These are phyloP conservation scores for Diaphora mendica DNA, from an alignment of 2,888 invertebrate species.

Conservation along the genomic window DNA sequence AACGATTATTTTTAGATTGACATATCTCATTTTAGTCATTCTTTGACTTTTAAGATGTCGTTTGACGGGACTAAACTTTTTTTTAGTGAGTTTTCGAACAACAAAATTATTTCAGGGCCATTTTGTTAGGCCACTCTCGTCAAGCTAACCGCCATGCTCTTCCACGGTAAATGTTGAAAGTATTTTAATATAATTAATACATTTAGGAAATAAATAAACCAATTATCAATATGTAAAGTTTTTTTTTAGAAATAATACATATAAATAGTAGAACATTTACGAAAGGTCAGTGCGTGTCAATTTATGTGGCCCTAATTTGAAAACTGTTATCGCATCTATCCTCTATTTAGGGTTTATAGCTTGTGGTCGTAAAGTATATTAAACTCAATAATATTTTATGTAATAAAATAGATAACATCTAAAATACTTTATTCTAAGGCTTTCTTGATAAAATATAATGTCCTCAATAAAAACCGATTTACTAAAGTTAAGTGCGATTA, in stretches of 20 bases:
- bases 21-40: too few relatives aligned
- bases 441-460: neutral
- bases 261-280: neutral
- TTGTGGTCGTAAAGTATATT: neutral
- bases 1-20: too few relatives aligned
- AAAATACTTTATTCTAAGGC: neutral
- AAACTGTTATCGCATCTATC: neutral
- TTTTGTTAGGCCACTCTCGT: too few relatives aligned
- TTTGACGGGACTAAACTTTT: too few relatives aligned
- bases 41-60: too few relatives aligned
- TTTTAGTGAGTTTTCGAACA: neutral
- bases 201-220: too few relatives aligned
- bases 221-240: too few relatives aligned
- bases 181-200: too few relatives aligned
- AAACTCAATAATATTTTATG: conserved; percentile 1
- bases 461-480: neutral
- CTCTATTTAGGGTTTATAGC: neutral
- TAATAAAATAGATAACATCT: neutral
- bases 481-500: neutral
- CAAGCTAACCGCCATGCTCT: too few relatives aligned
- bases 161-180: too few relatives aligned
- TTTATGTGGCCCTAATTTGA: neutral
- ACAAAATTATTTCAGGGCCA: neutral
- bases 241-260: too few relatives aligned
- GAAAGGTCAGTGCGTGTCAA: neutral